Base-by-base conservation (phyloP, 2,888 invertebrate genomes). In the Syrphus vitripennis region DNA sequence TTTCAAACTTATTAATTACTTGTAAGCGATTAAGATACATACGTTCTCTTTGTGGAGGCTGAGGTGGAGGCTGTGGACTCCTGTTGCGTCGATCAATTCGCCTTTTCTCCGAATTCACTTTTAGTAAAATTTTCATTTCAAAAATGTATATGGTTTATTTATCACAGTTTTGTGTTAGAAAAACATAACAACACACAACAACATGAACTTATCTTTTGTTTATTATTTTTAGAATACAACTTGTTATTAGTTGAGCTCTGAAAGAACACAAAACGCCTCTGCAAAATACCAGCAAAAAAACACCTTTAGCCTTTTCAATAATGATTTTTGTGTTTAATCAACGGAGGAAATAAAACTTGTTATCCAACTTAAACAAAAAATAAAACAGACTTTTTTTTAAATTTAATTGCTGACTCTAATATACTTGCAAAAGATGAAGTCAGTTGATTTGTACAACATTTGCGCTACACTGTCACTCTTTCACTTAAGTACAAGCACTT, bases 81-180 rank as follows among this genome's bases (percentile, higher is more conserved):
- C 81, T 83, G 70, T 63, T 76, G 14, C 80, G 88, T 79, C 89
- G 90, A 61, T 91, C 90, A 86, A 88, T 89, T 50, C 91, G 90
- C 61, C 91, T 91, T 84, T 89, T 91, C 86, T 91, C 90, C 45
- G 91, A 91, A 88, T 92, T 92, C 42, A 92, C 91, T 90, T 92
- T 92, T 7, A 92, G 83, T 67, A 92, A 83, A 72, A 92, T 88
- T 89, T 92, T 92, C 92, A 92, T 92, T 74, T 84, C 88, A 72
- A 45, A 29, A 70, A 29, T 34, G 9, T 34, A 10, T 34, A 10
- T 34, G 9, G 9, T n/a, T 0, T 19, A 16, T 69, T 5, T 26
- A 45, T 42, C 55, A 74, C 65, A 59, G 34, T 26, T 78, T 79
- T 37, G 10, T 31, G n/a, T 16, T 34, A 37, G 5, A 37, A 24